Conservation (phyloP, 2,888 invertebrate genomes). For the Drosophila putrida region DNA sequence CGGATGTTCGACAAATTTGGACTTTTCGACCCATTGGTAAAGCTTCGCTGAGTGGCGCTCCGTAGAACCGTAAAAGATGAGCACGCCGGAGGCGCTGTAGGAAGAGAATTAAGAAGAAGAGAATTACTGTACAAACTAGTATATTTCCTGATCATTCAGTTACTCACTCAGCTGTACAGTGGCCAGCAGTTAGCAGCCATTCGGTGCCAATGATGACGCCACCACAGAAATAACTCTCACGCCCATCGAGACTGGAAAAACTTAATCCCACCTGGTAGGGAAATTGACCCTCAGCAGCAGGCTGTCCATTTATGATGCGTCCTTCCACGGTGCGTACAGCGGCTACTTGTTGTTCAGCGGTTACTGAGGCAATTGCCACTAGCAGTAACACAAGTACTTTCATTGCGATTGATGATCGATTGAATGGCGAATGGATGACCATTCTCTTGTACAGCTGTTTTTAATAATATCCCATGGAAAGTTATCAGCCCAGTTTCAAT, state of each 20-base stretch:
- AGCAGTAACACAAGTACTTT: constrained; percentile 8
- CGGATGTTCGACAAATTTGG: constrained; percentile 68
- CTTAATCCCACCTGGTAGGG: constrained; percentile 57
- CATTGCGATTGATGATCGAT: constrained; percentile 11
- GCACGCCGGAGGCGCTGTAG: constrained; percentile 30
- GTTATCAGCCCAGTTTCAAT: constrained; percentile 9
- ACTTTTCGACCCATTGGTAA: constrained; percentile 48
- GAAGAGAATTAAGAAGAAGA: background rate
- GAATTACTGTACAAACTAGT: too few relatives aligned
- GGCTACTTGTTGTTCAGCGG: background rate
- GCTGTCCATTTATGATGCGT: constrained; percentile 56
- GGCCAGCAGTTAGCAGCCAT: constrained; percentile 53
- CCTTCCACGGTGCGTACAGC: constrained; percentile 17
- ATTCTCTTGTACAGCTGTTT: background rate
- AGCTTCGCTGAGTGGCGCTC: constrained; percentile 50
- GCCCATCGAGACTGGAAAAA: constrained; percentile 11
- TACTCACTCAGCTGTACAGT: constrained; percentile 47
- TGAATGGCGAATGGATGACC: background rate
- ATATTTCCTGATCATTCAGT: too few relatives aligned
- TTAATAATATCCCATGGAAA: background rate
- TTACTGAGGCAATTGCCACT: constrained; percentile 4
- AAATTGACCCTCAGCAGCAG: constrained; percentile 46
- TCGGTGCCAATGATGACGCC: constrained; percentile 43
- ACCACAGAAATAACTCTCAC: constrained; percentile 45
- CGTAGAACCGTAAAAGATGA: constrained; percentile 61